These are phyloP conservation scores for Eulacestoma nigropectus DNA, from an alignment of 2,113 vertebrate genomes.

Conservation along the genomic window DNA sequence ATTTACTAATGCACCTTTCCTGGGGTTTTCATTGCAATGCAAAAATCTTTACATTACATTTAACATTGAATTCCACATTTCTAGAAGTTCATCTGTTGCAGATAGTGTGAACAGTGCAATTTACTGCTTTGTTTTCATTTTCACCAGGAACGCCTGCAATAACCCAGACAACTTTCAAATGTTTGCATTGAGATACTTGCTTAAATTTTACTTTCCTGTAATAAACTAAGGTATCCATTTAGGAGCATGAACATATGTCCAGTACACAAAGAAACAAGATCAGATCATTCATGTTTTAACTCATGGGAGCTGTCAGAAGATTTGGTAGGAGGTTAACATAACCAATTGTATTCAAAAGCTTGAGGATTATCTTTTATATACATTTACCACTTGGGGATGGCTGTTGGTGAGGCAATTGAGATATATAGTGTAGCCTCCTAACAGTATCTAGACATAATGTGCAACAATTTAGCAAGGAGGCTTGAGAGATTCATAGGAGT, in stretches of 20 bases:
- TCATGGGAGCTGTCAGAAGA: not conserved
- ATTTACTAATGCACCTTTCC: not conserved
- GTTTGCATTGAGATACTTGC: not conserved
- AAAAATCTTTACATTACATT: not conserved
- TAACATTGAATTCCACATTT: not conserved
- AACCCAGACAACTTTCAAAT: not conserved
- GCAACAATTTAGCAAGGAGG: not conserved
- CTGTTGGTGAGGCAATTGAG: not conserved
- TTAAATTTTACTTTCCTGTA: not conserved
- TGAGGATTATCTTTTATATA: not conserved
- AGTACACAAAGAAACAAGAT: not conserved
- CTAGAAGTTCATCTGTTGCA: not conserved
- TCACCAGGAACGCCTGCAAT: not conserved
- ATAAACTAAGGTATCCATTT: not conserved
- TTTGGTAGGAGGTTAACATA: not conserved
- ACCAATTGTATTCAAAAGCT: not conserved
- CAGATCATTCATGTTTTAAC: not conserved
- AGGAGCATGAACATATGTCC: not conserved
- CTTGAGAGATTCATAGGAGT: not conserved
- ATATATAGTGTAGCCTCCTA: not conserved
- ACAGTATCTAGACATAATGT: rapidly evolving
- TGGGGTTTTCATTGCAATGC: not conserved
- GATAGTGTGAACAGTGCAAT: not conserved
- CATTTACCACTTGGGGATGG: not conserved
- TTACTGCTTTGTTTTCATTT: not conserved